phyloP scores from a whole-genome alignment of 2,797 vertebrate genomes.

The Sorex maritimensis region DNA sequence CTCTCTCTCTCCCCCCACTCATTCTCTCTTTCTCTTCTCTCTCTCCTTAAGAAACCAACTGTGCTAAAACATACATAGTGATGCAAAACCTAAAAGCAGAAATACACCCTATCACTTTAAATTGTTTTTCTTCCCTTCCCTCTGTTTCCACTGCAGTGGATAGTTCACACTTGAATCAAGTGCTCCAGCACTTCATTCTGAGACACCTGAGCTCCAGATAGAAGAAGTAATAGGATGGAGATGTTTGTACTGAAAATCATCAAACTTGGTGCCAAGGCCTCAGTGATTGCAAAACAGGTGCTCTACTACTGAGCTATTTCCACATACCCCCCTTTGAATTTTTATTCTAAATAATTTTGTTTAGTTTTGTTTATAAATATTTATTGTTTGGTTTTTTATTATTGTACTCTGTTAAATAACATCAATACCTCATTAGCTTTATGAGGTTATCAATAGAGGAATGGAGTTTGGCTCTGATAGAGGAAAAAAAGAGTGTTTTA shows the following conservation, averaged over 20 bases:
- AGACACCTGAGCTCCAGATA: no score
- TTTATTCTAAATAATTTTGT: no score
- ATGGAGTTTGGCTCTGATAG: background rate
- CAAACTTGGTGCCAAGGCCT: no score
- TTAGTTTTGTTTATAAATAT: background rate
- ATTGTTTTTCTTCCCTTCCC: background rate
- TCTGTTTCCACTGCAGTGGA: no score
- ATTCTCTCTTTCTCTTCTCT: background rate
- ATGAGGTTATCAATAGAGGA: conserved; percentile 20
- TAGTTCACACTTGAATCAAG: no score
- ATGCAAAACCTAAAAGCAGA: conserved; percentile 5
- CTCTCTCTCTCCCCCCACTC: no score
- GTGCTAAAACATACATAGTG: background rate
- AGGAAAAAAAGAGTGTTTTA: conserved; percentile 13
- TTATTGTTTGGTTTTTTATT: background rate
- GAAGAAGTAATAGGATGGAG: no score
- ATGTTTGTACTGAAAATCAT: no score
- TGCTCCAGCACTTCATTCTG: no score
- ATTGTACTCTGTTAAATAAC: conserved; percentile 21
- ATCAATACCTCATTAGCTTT: background rate
- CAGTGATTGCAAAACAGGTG: no score
- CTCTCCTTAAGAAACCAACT: background rate
- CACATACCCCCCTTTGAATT: no score
- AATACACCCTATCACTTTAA: background rate
- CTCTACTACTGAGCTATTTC: no score